Evolutionary conservation across 2,797 vertebrate genomes (phyloP), one percentile per base, ranked within the genome.

Genomic region (Pangasius krempfi): DNA sequence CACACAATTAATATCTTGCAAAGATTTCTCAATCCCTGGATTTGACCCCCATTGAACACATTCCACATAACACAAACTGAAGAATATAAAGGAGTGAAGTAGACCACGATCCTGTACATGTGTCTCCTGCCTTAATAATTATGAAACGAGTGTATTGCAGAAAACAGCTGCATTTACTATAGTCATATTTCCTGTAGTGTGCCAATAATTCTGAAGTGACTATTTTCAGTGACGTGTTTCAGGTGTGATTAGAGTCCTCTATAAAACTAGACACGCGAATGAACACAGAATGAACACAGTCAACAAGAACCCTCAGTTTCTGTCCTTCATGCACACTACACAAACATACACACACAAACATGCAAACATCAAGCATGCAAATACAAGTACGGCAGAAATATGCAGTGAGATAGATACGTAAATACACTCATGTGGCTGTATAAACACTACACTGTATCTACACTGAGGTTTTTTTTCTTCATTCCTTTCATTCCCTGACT

Each of bases 331-430:
- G 44, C 44, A 72, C 62, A 56, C 40, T 70, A 73, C 30, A 54
- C 72, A 27, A n/a, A 44, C 25, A 12, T 5, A 66, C 47, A 37
- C 85, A 73, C 4, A 80, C 47, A 66, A 4, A 56, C 62, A 81
- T 37, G 62, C 84, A 89, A 56, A 79, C 75, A n/a, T 25, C 27
- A 79, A 52, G 14, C 47, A 87, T 76, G 60, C 79, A 88, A 82
- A 81, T 60, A 50, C 18, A 80, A 82, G 37, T 60, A 68, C 20
- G 30, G 54, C 70, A 30, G 83, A 81, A 86, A 70, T 20, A 54
- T n/a, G 50, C 66, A 79, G 50, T 27, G 14, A 47, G 85, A 89
- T 66, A 58, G 20, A 50, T 81, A 73, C 44, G 68, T 40, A 86
- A 84, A 86, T 66, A 81, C 3, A 54, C 85, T 78, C 4, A 18